Evolutionary conservation across 2,113 vertebrate species (phyloP), one percentile per base, ranked within the genome.

Genomic region (Tyto alba): DNA sequence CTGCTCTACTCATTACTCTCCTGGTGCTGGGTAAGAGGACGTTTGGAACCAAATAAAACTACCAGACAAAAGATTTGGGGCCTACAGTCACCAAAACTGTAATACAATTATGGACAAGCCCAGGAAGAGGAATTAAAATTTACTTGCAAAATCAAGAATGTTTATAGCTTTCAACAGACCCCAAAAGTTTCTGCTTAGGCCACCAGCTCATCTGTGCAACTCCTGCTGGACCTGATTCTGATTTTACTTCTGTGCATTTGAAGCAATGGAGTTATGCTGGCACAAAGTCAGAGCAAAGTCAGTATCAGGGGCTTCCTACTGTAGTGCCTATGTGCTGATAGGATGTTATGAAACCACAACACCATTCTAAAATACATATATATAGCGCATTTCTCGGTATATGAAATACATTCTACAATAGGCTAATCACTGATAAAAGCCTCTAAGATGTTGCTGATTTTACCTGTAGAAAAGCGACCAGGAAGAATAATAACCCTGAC

Each of bases 271-370:
- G 45, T 81, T 90, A 50, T 5, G 20, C 26, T 6, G 9, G 67
- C 43, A 88, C 41, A 41, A 93, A 96, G 47, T 67, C n/a, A 81
- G 34, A 79, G 34, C 52, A 59, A 89, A 74, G 30, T 66, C 59
- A 86, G 52, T 68, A 64, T 64, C 2, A 8, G 75, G 68, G 57
- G 71, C 52, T 92, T 85, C 53, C 77, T 85, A 55, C 59, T 83
- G 81, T 78, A 83, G 62, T 57, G 63, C 47, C 29, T 77, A 38
- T 64, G 36, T 23, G 55, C 55, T 83, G 73, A 69, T 41, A 57
- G 81, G 48, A 92, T 79, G 77, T 69, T 97, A 90, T 81, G 73
- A 93, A 96, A 97, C 68, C 85, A 88, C 90, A 94, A 45, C 11
- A 67, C 43, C n/a, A 36, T 56, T 91, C 67, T 45, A 75, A 80